A percentile compares a stretch with the other conserved stretches of the same genome.
These are phyloP conservation scores for Carettochelys insculpta DNA, from an alignment of 2,113 vertebrate species.

Conservation along the genomic window DNA sequence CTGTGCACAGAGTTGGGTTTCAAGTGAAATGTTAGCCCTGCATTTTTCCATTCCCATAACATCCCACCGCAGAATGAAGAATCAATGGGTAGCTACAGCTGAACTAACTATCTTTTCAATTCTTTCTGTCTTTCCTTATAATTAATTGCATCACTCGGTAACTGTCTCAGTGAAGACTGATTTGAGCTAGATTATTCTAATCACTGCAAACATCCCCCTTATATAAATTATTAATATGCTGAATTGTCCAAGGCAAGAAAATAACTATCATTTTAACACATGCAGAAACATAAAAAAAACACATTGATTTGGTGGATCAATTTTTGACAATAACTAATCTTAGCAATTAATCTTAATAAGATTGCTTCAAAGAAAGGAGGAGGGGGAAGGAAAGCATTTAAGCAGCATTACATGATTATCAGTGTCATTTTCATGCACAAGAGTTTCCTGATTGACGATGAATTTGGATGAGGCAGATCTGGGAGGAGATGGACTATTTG, in stretches of 20 bases:
- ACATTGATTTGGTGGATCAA: background rate
- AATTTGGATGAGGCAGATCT: background rate
- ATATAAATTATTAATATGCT: background rate
- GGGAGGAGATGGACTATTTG: background rate
- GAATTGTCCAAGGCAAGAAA: background rate
- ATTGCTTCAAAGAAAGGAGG: background rate
- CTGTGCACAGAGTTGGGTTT: background rate
- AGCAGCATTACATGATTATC: background rate
- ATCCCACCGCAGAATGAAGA: background rate
- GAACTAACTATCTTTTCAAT: background rate
- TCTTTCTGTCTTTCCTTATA: background rate
- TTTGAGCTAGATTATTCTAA: background rate
- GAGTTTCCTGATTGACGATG: rapidly evolving
- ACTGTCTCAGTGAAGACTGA: background rate
- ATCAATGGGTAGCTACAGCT: background rate
- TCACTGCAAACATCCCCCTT: background rate
- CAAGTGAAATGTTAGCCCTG: background rate
- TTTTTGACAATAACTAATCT: background rate
- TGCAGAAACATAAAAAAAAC: background rate
- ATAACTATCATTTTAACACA: background rate
- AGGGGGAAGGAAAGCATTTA: background rate
- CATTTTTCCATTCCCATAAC: background rate
- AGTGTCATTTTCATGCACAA: background rate
- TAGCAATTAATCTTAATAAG: background rate
- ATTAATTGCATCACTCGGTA: slow-evolving; percentile 28